Conservation (phyloP, 2,888 invertebrate species). For the Ophion ellenae region DNA sequence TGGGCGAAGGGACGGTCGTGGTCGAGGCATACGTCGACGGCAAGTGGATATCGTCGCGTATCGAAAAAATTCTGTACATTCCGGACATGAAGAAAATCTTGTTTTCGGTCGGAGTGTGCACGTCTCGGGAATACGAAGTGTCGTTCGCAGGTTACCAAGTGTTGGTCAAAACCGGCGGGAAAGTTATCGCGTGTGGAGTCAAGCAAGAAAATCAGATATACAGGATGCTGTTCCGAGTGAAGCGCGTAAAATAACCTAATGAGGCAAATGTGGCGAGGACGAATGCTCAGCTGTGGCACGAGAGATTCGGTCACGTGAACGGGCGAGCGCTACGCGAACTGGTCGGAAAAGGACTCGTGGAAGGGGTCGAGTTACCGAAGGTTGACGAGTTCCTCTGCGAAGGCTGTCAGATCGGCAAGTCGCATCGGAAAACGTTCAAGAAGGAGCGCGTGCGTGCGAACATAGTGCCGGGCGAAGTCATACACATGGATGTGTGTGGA, state of each 20-base stretch:
- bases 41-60: conserved; percentile 19
- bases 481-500: background rate
- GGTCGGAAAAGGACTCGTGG: background rate
- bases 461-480: background rate
- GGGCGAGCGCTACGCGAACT: background rate
- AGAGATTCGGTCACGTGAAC: background rate
- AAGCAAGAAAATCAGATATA: background rate
- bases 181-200: background rate
- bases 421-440: background rate
- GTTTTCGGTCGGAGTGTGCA: conserved; percentile 62
- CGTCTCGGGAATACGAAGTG: background rate
- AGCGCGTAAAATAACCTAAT: background rate
- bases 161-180: background rate
- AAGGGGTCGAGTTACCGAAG: background rate
- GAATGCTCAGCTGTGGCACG: background rate
- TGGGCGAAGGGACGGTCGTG: conserved; percentile 43
- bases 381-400: background rate
- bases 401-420: background rate
- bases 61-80: conserved; percentile 52
- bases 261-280: background rate
- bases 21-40: conserved; percentile 51
- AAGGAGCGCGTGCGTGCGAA: background rate
- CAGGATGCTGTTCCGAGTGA: background rate
- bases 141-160: too few species aligned
- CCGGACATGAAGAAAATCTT: conserved; percentile 36